These are phyloP conservation scores for Sterrhoptilus dennistouni DNA, from an alignment of 2,113 vertebrate species.

Conservation along the genomic window DNA sequence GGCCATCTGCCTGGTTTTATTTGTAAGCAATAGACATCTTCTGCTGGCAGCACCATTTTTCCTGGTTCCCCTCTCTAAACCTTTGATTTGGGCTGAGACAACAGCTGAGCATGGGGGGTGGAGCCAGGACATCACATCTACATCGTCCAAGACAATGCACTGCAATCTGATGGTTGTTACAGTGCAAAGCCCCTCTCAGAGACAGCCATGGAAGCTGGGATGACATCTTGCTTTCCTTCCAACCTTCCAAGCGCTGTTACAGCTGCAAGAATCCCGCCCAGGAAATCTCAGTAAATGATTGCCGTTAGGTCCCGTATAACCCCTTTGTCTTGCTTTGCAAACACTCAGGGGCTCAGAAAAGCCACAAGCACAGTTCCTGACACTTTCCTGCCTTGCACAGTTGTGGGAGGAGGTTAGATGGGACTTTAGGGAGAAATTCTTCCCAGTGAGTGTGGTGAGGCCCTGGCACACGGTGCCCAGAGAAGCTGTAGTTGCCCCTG, in stretches of 20 bases:
- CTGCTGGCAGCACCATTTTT: neutral
- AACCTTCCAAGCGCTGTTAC: neutral
- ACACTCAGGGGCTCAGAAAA: neutral
- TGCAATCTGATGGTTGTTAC: neutral
- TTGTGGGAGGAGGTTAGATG: neutral
- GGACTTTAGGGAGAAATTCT: neutral
- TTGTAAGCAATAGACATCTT: conserved; percentile 18
- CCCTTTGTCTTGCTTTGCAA: neutral
- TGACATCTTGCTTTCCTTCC: neutral
- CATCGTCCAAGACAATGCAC: neutral
- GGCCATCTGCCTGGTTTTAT: conserved; percentile 45
- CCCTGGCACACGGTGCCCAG: neutral
- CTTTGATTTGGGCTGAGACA: neutral
- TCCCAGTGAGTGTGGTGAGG: neutral
- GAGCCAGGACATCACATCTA: neutral
- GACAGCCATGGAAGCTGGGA: neutral
- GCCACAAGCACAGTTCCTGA: neutral
- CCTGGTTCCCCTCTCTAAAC: neutral
- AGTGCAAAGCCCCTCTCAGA: neutral
- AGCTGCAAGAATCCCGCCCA: neutral
- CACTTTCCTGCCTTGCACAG: neutral
- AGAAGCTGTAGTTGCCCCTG: neutral
- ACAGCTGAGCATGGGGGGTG: neutral
- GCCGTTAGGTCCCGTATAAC: neutral
- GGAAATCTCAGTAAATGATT: neutral